phyloP scores from a whole-genome alignment of 2,888 invertebrate genomes.

The Athalia cordata region DNA sequence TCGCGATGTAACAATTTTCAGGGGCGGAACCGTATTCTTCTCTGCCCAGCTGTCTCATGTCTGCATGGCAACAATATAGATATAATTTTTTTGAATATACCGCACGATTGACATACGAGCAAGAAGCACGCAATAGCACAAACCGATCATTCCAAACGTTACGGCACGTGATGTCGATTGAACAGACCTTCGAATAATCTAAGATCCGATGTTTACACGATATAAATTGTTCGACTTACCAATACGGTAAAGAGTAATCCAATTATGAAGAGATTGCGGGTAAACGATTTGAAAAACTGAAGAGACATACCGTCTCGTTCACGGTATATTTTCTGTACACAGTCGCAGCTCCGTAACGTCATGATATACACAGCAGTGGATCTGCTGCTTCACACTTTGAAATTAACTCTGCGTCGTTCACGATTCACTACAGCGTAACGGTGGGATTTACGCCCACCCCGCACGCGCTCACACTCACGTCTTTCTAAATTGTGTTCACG shows the following conservation, averaged over 20 bases:
- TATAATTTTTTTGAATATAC: not conserved
- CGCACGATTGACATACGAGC: no score
- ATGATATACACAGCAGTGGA: conserved; percentile 13
- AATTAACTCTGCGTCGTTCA: conserved; percentile 19
- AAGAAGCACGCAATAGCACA: no score
- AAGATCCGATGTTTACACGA: not conserved
- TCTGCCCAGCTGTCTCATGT: not conserved
- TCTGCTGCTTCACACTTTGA: conserved; percentile 11
- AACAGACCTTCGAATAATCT: no score
- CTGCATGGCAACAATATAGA: not conserved
- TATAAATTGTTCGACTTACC: conserved; percentile 7
- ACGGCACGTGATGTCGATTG: no score
- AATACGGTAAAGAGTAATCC: conserved; percentile 24
- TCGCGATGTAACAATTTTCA: conserved; percentile 2
- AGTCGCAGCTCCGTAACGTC: conserved; percentile 10
- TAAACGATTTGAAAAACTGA: not conserved
- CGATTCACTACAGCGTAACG: conserved; percentile 8
- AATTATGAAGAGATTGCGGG: not conserved
- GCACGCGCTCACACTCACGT: not conserved
- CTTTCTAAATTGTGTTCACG: not conserved
- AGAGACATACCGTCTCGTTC: not conserved
- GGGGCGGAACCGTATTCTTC: not conserved
- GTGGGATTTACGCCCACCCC: not conserved
- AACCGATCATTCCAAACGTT: no score
- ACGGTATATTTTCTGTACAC: not conserved